Evolutionary conservation across 2,888 invertebrate genomes (phyloP).

Genomic region (Nomada hirtipes): DNA sequence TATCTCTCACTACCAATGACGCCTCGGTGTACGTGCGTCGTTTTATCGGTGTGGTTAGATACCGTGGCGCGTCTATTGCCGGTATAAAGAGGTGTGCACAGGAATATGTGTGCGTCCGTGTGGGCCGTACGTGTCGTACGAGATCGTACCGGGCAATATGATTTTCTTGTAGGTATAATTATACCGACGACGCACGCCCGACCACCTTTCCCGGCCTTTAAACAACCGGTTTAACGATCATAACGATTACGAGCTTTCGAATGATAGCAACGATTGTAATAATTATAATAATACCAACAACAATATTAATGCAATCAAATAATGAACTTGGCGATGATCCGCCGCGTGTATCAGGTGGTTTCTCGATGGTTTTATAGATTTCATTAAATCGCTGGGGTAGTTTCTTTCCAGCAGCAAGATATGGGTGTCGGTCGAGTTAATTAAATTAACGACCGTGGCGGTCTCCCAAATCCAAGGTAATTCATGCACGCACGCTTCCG

Average conservation of each 20-base stretch:
- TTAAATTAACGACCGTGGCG: slow-evolving; percentile 69
- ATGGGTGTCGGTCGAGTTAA: slow-evolving; percentile 74
- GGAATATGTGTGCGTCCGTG: background rate
- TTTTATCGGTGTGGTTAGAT: slow-evolving; percentile 52
- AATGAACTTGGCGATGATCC: slow-evolving; percentile 61
- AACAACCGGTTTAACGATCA: slow-evolving; percentile 45
- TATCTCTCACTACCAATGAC: slow-evolving; percentile 77
- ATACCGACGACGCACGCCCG: slow-evolving; percentile 50
- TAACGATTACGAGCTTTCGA: slow-evolving; percentile 30
- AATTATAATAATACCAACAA: slow-evolving; percentile 54
- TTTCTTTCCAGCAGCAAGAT: slow-evolving; percentile 44
- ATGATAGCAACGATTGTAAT: slow-evolving; percentile 56
- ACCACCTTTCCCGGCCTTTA: slow-evolving; percentile 35
- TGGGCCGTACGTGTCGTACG: slow-evolving; percentile 66
- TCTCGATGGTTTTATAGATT: background rate
- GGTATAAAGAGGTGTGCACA: background rate
- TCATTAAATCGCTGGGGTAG: background rate
- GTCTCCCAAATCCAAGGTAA: slow-evolving; percentile 30
- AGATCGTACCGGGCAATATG: slow-evolving; percentile 76
- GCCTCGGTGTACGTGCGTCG: slow-evolving; percentile 29
- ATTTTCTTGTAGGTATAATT: slow-evolving; percentile 77
- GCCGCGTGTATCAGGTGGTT: slow-evolving; percentile 13
- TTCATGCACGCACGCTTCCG: slow-evolving; percentile 19
- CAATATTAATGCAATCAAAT: background rate
- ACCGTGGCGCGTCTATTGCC: slow-evolving; percentile 34